A percentile compares a stretch with the other conserved stretches of the same genome.
These are phyloP conservation scores for Metopolophium dirhodum DNA, from an alignment of 1,140 invertebrate genomes.

Conservation along the genomic window DNA sequence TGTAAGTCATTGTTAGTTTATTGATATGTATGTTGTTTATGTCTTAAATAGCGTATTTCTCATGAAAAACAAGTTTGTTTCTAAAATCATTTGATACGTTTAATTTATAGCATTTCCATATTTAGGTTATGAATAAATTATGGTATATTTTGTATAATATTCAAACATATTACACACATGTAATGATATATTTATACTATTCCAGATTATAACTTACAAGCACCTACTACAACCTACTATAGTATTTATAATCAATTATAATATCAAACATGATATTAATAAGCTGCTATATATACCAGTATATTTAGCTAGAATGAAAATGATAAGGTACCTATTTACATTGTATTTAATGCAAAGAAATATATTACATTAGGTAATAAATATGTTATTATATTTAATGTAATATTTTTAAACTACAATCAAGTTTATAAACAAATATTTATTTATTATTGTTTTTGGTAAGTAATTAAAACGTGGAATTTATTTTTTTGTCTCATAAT, in stretches of 20 bases:
- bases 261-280: background rate
- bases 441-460: background rate
- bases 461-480: background rate
- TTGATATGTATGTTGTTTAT: background rate
- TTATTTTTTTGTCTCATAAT: background rate
- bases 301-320: background rate
- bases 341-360: background rate
- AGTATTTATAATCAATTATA: background rate
- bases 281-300: background rate
- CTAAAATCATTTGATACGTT: background rate
- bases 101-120: background rate
- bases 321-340: background rate
- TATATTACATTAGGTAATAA: background rate
- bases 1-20: too few relatives aligned
- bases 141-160: too few relatives aligned
- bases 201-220: background rate
- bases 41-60: background rate
- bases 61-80: background rate
- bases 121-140: background rate
- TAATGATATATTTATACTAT: background rate
- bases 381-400: background rate
- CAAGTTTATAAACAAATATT: background rate
- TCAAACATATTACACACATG: background rate
- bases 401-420: background rate
- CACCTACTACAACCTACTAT: background rate